A percentile compares a stretch with the other conserved stretches of the same genome.
Conservation (phyloP, 2,797 vertebrate genomes). For the Vipera latastei region DNA sequence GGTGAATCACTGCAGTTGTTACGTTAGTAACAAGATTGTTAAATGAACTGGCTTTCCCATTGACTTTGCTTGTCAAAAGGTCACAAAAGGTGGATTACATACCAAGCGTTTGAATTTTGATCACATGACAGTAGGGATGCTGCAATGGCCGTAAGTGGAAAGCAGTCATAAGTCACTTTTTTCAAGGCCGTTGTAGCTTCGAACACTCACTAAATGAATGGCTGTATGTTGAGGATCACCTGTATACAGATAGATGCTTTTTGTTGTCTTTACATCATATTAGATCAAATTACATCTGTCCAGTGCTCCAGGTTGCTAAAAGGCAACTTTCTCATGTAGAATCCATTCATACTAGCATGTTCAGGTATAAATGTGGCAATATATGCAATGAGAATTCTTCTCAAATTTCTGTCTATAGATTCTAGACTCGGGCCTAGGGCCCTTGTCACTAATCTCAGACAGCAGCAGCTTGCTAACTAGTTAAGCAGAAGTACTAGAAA, state of each 20-base stretch:
- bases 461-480: not conserved
- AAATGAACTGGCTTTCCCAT: not conserved
- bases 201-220: not conserved
- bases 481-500: not conserved
- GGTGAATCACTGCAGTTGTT: not conserved
- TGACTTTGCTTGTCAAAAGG: not conserved
- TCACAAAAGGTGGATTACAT: not conserved
- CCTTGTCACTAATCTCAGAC: not conserved
- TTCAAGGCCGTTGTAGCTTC: not conserved
- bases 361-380: not conserved
- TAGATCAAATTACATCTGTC: not conserved
- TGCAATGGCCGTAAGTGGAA: not conserved
- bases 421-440: not conserved
- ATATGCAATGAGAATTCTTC: not conserved
- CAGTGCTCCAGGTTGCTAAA: not conserved
- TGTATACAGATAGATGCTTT: not conserved
- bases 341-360: not conserved
- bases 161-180: not conserved
- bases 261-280: not conserved
- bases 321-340: not conserved
- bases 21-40: not conserved
- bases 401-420: not conserved
- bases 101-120: not conserved
- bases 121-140: not conserved
- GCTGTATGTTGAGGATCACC: not conserved